phyloP scores from a whole-genome alignment of 2,797 vertebrate species.

The Epinephelus coioides region DNA sequence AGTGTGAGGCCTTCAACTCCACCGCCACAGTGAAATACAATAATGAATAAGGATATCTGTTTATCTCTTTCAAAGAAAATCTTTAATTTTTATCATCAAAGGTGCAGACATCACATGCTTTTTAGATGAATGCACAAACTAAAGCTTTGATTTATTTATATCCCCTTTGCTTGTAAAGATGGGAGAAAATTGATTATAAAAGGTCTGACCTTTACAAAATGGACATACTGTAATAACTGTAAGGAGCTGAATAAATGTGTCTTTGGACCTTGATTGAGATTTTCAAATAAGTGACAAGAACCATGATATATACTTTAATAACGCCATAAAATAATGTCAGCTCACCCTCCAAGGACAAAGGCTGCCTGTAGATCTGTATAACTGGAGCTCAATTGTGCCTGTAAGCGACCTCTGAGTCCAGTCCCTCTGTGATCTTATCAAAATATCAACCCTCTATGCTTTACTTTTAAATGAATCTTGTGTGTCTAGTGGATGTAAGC shows the following conservation, averaged over 20 bases:
- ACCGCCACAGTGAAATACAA: constrained; percentile 32
- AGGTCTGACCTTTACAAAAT: neutral
- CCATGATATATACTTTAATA: constrained; percentile 23
- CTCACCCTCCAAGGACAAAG: constrained; percentile 48
- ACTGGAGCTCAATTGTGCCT: constrained; percentile 12
- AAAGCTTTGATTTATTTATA: neutral
- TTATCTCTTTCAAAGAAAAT: neutral
- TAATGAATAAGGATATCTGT: constrained; percentile 25
- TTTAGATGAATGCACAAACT: neutral
- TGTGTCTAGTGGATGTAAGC: constrained; percentile 48
- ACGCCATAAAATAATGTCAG: constrained; percentile 25
- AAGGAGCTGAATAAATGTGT: neutral
- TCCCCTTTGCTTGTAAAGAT: neutral
- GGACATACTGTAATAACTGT: neutral
- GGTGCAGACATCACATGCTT: neutral
- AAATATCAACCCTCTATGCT: constrained; percentile 50
- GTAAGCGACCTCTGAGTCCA: constrained; percentile 45
- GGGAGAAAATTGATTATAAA: neutral
- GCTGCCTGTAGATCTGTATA: constrained; percentile 12
- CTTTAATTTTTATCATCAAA: constrained; percentile 29
- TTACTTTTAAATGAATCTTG: constrained; percentile 58
- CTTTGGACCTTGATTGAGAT: constrained; percentile 9
- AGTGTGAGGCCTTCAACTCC: constrained; percentile 19
- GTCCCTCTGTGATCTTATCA: constrained; percentile 60
- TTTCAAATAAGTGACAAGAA: constrained; percentile 19